Evolutionary conservation across 2,797 vertebrate genomes (phyloP).

Genomic region (Poecilia gillii): DNA sequence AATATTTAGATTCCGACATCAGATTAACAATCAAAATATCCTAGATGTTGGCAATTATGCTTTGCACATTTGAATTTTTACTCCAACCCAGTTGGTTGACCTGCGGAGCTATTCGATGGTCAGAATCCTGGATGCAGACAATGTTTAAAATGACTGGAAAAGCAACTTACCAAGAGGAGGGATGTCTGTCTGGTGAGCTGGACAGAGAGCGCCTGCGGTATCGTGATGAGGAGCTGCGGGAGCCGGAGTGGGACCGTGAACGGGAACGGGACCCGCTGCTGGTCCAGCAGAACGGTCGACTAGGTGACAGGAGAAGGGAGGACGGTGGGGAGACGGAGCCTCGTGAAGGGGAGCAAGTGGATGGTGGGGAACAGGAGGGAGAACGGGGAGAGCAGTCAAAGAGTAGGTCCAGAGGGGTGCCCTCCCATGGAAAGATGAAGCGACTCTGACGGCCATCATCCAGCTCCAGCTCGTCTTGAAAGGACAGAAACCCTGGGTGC

Average conservation of each 20-base stretch:
- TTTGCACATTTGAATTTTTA: not conserved
- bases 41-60: not conserved
- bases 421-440: conserved; percentile 93
- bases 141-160: conserved; percentile 17
- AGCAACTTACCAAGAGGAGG: conserved; percentile 87
- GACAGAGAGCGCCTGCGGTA: conserved; percentile 93
- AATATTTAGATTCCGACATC: not conserved
- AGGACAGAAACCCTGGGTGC: conserved; percentile 90
- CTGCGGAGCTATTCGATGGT: not conserved
- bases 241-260: conserved; percentile 89
- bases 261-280: conserved; percentile 81
- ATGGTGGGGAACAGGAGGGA: conserved; percentile 91
- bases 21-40: not conserved
- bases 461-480: conserved; percentile 90
- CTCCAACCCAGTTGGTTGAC: not conserved
- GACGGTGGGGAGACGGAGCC: conserved; percentile 93
- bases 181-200: conserved; percentile 92
- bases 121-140: not conserved
- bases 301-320: conserved; percentile 85
- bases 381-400: conserved; percentile 90
- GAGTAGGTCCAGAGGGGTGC: conserved; percentile 91
- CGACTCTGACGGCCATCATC: conserved; percentile 78
- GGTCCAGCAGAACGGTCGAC: conserved; percentile 74
- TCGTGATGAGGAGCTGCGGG: conserved; percentile 89
- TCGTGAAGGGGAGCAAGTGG: conserved; percentile 94